These are phyloP conservation scores for Elymnias hypermnestra DNA, from an alignment of 1,140 invertebrate species.

Conservation along the genomic window DNA sequence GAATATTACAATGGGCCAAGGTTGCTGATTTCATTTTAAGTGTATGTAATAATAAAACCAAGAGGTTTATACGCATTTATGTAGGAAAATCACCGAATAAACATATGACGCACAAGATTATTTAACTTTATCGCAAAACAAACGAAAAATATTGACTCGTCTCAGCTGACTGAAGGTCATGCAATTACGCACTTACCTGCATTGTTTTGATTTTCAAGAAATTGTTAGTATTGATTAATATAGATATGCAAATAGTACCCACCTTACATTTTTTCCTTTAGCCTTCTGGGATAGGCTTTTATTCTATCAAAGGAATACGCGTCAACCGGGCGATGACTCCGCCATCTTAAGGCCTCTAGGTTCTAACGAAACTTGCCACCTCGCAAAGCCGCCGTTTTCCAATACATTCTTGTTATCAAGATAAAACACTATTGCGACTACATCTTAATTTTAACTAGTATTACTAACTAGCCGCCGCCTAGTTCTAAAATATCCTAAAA, in stretches of 20 bases:
- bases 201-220: not conserved
- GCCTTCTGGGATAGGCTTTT: slow-evolving; percentile 15
- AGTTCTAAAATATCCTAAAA: slow-evolving; percentile 23
- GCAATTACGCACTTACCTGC: slow-evolving; percentile 12
- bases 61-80: too few species aligned
- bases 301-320: slow-evolving; percentile 17
- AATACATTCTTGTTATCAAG: slow-evolving; percentile 3
- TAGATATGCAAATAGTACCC: slow-evolving; percentile 24
- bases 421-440: slow-evolving; percentile 6
- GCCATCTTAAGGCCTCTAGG: too few species aligned
- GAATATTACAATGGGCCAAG: too few species aligned
- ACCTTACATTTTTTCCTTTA: slow-evolving; percentile 44
- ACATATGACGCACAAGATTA: too few species aligned
- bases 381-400: slow-evolving; percentile 7
- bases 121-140: not conserved
- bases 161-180: slow-evolving; percentile 20
- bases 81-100: too few species aligned
- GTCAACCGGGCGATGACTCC: slow-evolving; percentile 50
- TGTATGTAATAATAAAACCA: too few species aligned
- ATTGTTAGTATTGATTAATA: not conserved
- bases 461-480: slow-evolving; percentile 4
- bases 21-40: too few species aligned
- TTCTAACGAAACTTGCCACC: slow-evolving; percentile 21
- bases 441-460: slow-evolving; percentile 7
- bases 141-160: slow-evolving; percentile 11